Base-by-base conservation (phyloP, 2,113 vertebrate genomes). In the Lutjanus erythropterus region DNA sequence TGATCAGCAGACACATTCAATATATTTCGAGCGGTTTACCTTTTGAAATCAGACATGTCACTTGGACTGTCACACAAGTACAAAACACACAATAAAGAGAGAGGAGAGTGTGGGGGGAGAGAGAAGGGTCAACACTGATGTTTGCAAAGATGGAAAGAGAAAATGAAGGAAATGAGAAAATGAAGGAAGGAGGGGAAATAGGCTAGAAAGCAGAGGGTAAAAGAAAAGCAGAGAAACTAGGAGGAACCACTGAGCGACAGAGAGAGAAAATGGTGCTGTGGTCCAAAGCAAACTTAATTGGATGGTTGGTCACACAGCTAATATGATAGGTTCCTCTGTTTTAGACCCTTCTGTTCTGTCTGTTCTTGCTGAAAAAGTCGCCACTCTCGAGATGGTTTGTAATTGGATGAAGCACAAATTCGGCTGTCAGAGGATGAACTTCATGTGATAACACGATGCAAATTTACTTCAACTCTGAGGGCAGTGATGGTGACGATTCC, bases 241-340 rank as follows among this genome's bases (percentile, higher is more conserved):
- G 31, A 58, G 3, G 47, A 49, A 64, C 8, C 9, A 6, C 8
- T 37, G 18, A 52, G 53, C 15, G 9, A 16, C 42, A 37, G 19
- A 44, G 14, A 19, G 65, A 73, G 55, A 50, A 46, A 73, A 58
- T 19, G 18, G 62, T 50, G 27, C 69, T 18, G 29, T 21, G 1
- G 68, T 60, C 16, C 35, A 25, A 46, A 56, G n/a, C 71, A 52
- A 74, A 75, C 71, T 27, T 39, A 71, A 65, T 64, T 68, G 67
- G 50, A 27, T 25, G 65, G 11, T 23, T 35, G 21, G 46, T n/a
- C n/a, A 37, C 49, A 53, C n/a, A 53, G 23, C 35, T 70, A 27
- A 41, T 55, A 27, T 39, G 35, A 29, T 2, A 23, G 27, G 29
- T 50, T 67, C 46, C 61, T 15, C 46, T 67, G 23, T 23, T 69